These are phyloP conservation scores for Hyles euphorbiae DNA, from an alignment of 1,140 invertebrate species.

Conservation along the genomic window DNA sequence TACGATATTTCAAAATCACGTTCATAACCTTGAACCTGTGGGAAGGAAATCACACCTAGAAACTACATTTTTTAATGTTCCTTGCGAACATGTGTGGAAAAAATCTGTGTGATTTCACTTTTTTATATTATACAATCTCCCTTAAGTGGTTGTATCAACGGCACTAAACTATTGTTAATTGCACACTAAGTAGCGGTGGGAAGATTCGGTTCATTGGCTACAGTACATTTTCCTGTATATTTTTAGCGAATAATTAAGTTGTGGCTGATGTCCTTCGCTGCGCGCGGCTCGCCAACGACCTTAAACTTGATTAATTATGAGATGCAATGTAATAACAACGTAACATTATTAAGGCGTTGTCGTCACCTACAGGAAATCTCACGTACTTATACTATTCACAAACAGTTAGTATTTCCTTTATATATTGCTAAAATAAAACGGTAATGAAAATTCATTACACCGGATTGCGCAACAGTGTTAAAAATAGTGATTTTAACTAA, in stretches of 20 bases:
- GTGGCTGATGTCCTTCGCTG: slow-evolving; percentile 5
- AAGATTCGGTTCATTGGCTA: slow-evolving; percentile 13
- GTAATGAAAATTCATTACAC: no score
- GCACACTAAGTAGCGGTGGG: slow-evolving; percentile 9
- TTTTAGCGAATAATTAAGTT: slow-evolving; percentile 12
- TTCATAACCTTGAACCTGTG: slow-evolving; percentile 62
- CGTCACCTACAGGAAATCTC: no score
- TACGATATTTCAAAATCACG: slow-evolving; percentile 70
- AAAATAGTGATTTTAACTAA: slow-evolving; percentile 2
- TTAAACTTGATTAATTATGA: slow-evolving; percentile 19
- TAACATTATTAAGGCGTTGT: slow-evolving; percentile 10
- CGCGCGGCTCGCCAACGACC: slow-evolving; percentile 11
- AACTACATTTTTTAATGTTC: slow-evolving; percentile 14
- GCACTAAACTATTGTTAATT: not conserved
- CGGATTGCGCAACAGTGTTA: no score
- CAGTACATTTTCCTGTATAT: slow-evolving; percentile 13
- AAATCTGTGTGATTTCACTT: no score
- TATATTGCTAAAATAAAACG: no score
- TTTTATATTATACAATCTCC: no score
- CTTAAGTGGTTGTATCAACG: no score
- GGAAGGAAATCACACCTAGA: slow-evolving; percentile 54
- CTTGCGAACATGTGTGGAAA: not conserved
- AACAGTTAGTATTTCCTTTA: not conserved
- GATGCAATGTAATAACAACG: slow-evolving; percentile 12
- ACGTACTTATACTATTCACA: no score